Percentiles rank a stretch among this genome's conserved stretches.
Conservation (phyloP, 2,797 vertebrate genomes). For the Geotrypetes seraphini region DNA sequence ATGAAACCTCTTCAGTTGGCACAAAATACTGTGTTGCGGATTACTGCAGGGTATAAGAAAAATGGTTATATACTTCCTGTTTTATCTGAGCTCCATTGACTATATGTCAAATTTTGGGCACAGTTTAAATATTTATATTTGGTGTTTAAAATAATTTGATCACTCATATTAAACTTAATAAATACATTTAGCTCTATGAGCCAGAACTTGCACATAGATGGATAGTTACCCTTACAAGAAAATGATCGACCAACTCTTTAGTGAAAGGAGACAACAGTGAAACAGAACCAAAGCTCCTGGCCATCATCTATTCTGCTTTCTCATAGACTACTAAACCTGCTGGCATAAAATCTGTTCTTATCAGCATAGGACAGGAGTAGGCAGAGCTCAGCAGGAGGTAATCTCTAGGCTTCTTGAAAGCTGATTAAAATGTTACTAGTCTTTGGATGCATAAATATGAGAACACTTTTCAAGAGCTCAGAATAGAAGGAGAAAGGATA, state of each 20-base stretch:
- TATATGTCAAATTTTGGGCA: no score
- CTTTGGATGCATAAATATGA: conserved; percentile 46
- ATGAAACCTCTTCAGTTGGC: no score
- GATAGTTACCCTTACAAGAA: conserved; percentile 3
- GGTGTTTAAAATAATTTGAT: no score
- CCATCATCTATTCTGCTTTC: conserved; percentile 21
- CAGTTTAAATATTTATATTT: no score
- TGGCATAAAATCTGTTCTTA: conserved; percentile 49
- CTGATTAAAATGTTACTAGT: conserved; percentile 44
- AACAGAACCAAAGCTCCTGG: conserved; percentile 8
- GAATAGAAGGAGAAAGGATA: conserved; percentile 5
- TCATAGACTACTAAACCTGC: conserved; percentile 14
- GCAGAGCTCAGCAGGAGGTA: conserved; percentile 39
- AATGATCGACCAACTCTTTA: conserved; percentile 4
- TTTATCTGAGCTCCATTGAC: no score
- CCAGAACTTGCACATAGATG: no score
- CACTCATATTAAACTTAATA: no score
- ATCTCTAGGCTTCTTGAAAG: conserved; percentile 42
- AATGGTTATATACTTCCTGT: no score
- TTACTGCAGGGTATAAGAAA: no score
- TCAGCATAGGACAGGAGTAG: conserved; percentile 53
- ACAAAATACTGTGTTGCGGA: no score
- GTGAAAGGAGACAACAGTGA: conserved; percentile 21
- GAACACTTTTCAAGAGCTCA: conserved; percentile 20
- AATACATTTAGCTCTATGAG: no score